Conservation (phyloP, 2,888 invertebrate genomes). For the Agelastica alni region DNA sequence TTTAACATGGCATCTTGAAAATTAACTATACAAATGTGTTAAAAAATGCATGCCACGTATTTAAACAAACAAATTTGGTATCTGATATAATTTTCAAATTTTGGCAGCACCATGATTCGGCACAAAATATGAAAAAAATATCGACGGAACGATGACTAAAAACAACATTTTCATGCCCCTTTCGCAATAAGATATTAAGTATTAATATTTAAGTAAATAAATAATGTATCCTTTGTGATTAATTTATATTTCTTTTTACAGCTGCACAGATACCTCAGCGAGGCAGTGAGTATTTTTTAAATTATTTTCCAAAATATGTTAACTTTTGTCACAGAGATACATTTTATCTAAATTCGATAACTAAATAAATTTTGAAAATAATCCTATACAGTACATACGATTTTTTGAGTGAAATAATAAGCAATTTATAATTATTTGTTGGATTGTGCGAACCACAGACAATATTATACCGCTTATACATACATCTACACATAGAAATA, state of each 20-base stretch:
- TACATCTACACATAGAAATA: too few relatives aligned
- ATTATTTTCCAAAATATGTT: slow-evolving; percentile 11
- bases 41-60: slow-evolving; percentile 12
- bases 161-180: too few relatives aligned
- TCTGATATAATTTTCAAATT: slow-evolving; percentile 13
- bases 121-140: not conserved
- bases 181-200: not conserved
- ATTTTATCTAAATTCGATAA: too few relatives aligned
- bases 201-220: not conserved
- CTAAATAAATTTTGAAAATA: too few relatives aligned
- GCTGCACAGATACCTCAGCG: slow-evolving; percentile 89
- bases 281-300: slow-evolving; percentile 74
- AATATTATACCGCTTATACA: too few relatives aligned
- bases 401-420: too few relatives aligned
- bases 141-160: not conserved
- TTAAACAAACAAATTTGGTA: not conserved
- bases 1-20: slow-evolving; percentile 17
- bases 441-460: too few relatives aligned
- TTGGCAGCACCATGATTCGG: slow-evolving; percentile 11
- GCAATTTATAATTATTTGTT: too few relatives aligned
- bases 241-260: slow-evolving; percentile 61
- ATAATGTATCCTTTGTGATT: not conserved
- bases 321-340: too few relatives aligned
- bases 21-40: not conserved
- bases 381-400: too few relatives aligned